phyloP scores from a whole-genome alignment of 1,140 invertebrate species.

The Drosophila murphyi region DNA sequence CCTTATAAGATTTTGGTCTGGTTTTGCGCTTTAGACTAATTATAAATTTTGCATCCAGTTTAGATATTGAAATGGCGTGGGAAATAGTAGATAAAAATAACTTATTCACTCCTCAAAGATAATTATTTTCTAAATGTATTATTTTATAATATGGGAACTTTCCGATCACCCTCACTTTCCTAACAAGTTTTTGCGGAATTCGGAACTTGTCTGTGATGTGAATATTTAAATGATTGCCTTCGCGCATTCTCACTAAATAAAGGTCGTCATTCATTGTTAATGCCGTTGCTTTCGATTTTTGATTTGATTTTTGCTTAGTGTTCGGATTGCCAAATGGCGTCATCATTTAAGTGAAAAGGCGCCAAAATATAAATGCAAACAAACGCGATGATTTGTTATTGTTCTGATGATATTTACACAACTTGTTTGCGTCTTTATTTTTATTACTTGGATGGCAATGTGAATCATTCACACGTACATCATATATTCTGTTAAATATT shows the following conservation, averaged over 20 bases:
- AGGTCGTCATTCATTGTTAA: conserved; percentile 55
- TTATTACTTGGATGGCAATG: conserved; percentile 2
- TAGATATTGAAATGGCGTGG: no score
- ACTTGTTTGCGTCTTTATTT: conserved; percentile 6
- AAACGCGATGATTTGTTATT: conserved; percentile 7
- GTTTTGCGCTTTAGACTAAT: no score
- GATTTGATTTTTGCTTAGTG: conserved; percentile 4
- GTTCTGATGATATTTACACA: conserved; percentile 29
- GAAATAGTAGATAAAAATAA: no score
- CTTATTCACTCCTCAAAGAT: no score
- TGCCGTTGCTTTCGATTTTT: conserved; percentile 35
- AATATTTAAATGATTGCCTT: conserved; percentile 40
- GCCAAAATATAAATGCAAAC: conserved; percentile 30
- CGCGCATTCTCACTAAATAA: conserved; percentile 53
- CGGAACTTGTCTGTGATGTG: conserved; percentile 27
- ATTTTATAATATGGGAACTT: neutral
- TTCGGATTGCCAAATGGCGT: conserved; percentile 53
- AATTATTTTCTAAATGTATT: neutral
- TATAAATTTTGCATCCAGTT: no score
- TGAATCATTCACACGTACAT: conserved; percentile 31
- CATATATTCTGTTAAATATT: conserved; percentile 7
- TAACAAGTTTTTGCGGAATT: conserved; percentile 30
- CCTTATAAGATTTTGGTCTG: no score
- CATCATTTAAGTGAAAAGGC: conserved; percentile 39
- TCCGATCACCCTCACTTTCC: conserved; percentile 5